These are phyloP conservation scores for Polyodon spathula DNA, from an alignment of 2,113 vertebrate species.

Conservation along the genomic window DNA sequence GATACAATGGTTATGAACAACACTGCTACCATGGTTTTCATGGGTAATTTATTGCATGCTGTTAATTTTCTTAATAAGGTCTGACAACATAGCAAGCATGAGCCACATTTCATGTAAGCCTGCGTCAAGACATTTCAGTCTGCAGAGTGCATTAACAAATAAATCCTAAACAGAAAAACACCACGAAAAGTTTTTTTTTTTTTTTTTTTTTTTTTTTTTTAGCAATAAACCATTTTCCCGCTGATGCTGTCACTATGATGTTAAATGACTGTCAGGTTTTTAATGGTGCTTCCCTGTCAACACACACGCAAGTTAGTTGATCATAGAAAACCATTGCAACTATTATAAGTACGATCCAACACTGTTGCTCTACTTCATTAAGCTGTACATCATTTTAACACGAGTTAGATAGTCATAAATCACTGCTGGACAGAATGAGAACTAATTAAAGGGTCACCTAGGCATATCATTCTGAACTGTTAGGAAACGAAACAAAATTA, in stretches of 20 bases:
- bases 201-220: too few species aligned
- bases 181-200: too few species aligned
- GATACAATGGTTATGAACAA: neutral
- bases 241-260: too few species aligned
- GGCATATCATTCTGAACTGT: conserved; percentile 47
- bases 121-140: too few species aligned
- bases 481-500: conserved; percentile 1
- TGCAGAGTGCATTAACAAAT: too few species aligned
- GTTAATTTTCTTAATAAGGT: conserved; percentile 4
- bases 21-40: conserved; percentile 2
- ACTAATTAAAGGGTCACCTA: conserved; percentile 66
- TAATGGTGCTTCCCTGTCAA: conserved; percentile 18
- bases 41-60: neutral
- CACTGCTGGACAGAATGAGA: conserved; percentile 71
- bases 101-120: neutral
- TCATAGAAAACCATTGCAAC: conserved; percentile 25
- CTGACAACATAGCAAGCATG: neutral
- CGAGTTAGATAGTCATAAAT: conserved; percentile 61
- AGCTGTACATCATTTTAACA: conserved; percentile 59
- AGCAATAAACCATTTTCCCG: too few species aligned
- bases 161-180: too few species aligned
- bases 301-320: conserved; percentile 12
- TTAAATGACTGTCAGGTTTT: conserved; percentile 22
- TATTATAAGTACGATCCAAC: conserved; percentile 29
- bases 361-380: conserved; percentile 42